Evolutionary conservation across 2,888 invertebrate genomes (phyloP), one percentile per base, ranked within the genome.

Genomic region (Tetropium fuscum): DNA sequence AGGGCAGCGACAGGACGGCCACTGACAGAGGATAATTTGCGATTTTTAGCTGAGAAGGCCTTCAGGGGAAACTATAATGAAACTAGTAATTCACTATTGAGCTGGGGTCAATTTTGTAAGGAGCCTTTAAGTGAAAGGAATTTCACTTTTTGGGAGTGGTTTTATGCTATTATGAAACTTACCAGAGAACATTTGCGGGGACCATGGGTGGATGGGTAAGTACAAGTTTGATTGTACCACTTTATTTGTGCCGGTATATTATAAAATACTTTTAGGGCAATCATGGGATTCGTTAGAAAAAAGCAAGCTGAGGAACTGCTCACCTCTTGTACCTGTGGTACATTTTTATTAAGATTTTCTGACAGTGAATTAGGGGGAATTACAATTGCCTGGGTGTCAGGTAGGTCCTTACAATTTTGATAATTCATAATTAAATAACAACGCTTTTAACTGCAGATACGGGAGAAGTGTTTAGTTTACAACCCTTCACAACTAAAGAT

Each of bases 131-230:
- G 92, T 0, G 95, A 95, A 66, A 86, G 97, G 60, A 93, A 90
- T 78, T 99, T 99, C 82, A 98, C 98, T 0, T 99, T 99, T 84
- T 99, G 98, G 99, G 98, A 99, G 83, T 99, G 98, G 98, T 98
- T 98, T 84, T 98, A 96, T 84, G 95, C 96, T 64, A 95, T 98
- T 1, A 95, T 98, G 87, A 98, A 98, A 82, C 87, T 99, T 53
- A 97, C 97, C 16, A 88, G 95, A 75, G 98, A 98, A 80, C 97
- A 97, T 82, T 84, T 98, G 66, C 84, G 94, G 64, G 91, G 91
- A 15, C 91, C 94, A 36, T 98, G 98, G 98, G 91, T 91, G 63
- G 97, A 96, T 73, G 92, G 93, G 87, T 92, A 80, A 83, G 85
- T 59, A n/a, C n/a, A n/a, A n/a, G 45, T 45, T 34, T 43, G 8